phyloP scores from a whole-genome alignment of 2,113 vertebrate species.

The Xiphophorus maculatus region DNA sequence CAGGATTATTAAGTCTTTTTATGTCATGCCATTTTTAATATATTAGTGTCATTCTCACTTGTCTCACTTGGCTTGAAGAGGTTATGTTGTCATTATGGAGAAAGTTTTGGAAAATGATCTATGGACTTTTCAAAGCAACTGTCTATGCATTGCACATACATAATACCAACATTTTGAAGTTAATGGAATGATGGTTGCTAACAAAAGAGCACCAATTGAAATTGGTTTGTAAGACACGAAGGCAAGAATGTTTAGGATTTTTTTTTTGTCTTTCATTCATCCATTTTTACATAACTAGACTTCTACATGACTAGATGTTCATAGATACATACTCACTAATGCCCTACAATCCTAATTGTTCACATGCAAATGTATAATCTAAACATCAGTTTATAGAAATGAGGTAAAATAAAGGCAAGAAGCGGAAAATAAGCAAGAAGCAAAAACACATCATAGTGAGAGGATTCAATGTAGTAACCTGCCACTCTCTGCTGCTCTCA shows the following conservation, averaged over 20 bases:
- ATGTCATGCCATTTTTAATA: no score
- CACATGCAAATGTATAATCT: constrained; percentile 1
- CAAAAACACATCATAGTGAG: constrained; percentile 19
- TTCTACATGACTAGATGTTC: not conserved
- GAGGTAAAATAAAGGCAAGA: constrained; percentile 15
- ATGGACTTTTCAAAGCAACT: no score
- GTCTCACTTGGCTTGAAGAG: no score
- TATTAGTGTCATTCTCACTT: no score
- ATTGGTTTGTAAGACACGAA: not conserved
- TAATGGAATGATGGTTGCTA: no score
- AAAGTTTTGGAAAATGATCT: not conserved
- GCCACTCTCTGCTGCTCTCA: constrained; percentile 37
- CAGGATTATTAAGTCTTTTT: no score
- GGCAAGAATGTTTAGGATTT: not conserved
- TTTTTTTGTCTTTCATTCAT: not conserved
- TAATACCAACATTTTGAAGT: no score
- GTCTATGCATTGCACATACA: no score
- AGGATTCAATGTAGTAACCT: constrained; percentile 19
- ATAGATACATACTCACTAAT: not conserved
- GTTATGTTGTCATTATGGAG: no score
- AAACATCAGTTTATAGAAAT: constrained; percentile 8
- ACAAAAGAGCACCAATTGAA: not conserved
- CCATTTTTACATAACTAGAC: not conserved
- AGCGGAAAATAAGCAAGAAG: constrained; percentile 21
- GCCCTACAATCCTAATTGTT: not conserved